phyloP scores from a whole-genome alignment of 2,797 vertebrate species.

The Botia almorhae region DNA sequence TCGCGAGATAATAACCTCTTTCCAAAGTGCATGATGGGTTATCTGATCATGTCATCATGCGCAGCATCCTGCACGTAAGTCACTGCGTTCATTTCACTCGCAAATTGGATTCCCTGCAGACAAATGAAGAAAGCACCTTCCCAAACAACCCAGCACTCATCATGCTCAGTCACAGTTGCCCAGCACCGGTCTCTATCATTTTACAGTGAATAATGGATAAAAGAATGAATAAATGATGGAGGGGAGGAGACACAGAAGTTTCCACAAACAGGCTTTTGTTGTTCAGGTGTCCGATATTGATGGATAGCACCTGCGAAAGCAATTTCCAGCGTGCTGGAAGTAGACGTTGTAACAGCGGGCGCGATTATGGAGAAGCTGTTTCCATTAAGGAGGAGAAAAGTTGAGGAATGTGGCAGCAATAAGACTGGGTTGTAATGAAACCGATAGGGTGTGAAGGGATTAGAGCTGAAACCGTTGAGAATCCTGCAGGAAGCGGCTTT shows the following conservation, averaged over 20 bases:
- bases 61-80: slow-evolving; percentile 35
- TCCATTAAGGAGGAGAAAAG: slow-evolving; percentile 59
- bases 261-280: slow-evolving; percentile 49
- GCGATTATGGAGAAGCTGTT: slow-evolving; percentile 65
- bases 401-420: slow-evolving; percentile 50
- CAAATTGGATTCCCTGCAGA: slow-evolving; percentile 56
- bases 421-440: slow-evolving; percentile 56
- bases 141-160: slow-evolving; percentile 4
- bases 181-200: slow-evolving; percentile 30
- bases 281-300: slow-evolving; percentile 65
- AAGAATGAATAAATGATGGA: background rate
- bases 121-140: slow-evolving; percentile 33
- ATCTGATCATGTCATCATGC: slow-evolving; percentile 55
- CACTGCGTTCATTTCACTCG: slow-evolving; percentile 48
- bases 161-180: slow-evolving; percentile 27
- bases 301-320: slow-evolving; percentile 74
- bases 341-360: slow-evolving; percentile 61
- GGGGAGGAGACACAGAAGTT: slow-evolving; percentile 9
- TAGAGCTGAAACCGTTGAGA: slow-evolving; percentile 50
- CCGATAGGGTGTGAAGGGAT: slow-evolving; percentile 54
- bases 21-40: slow-evolving; percentile 43
- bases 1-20: slow-evolving; percentile 46
- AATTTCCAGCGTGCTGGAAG: slow-evolving; percentile 71
- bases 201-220: slow-evolving; percentile 18
- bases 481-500: slow-evolving; percentile 29